Percentiles rank a stretch among this genome's conserved stretches.
These are phyloP conservation scores for Astreopora myriophthalma DNA, from an alignment of 64 coral and sea anemone genomes.

Conservation along the genomic window DNA sequence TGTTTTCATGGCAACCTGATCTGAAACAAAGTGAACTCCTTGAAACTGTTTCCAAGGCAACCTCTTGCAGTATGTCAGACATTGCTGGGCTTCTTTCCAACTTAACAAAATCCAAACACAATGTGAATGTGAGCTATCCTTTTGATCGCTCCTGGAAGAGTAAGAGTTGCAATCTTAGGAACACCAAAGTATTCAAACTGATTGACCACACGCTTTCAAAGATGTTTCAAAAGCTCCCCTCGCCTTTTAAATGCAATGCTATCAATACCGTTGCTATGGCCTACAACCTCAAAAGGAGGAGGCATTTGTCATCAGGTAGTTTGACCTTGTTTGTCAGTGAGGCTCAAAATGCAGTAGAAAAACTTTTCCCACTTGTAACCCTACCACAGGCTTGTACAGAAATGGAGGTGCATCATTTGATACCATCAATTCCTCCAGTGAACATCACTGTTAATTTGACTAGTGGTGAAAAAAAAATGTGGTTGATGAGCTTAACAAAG, in stretches of 20 bases:
- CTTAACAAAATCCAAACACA: conserved; percentile 4
- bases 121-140: neutral
- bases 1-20: conserved; percentile 66
- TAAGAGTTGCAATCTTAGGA: neutral
- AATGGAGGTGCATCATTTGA: neutral
- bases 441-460: conserved; percentile 74
- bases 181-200: neutral
- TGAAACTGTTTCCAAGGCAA: conserved; percentile 22
- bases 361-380: conserved; percentile 40
- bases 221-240: conserved; percentile 13
- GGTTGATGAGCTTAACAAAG: conserved; percentile 55
- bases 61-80: conserved; percentile 38
- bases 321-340: conserved; percentile 10
- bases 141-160: neutral
- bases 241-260: conserved; percentile 78
- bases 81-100: conserved; percentile 32
- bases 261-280: conserved; percentile 57
- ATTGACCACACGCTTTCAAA: neutral
- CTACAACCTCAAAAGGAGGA: neutral
- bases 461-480: conserved; percentile 7
- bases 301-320: neutral
- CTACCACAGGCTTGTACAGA: conserved; percentile 21
- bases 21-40: conserved; percentile 59
- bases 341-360: conserved; percentile 19
- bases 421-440: conserved; percentile 31